Percentiles rank a stretch among this genome's conserved stretches.
Conservation (phyloP, 2,113 vertebrate genomes). For the Nothoprocta pentlandii region DNA sequence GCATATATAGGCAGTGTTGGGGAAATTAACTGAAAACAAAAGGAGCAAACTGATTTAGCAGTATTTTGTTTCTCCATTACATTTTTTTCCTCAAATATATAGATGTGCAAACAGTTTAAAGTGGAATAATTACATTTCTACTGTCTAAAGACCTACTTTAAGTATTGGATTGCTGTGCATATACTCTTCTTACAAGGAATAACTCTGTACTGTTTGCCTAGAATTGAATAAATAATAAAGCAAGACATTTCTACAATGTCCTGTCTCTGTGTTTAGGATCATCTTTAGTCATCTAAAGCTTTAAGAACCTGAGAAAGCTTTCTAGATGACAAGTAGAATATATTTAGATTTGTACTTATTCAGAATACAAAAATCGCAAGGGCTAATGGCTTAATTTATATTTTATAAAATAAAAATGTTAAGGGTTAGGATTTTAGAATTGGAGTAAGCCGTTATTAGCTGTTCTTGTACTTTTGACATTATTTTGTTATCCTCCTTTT, state of each 20-base stretch:
- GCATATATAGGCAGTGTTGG: background rate
- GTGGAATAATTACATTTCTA: background rate
- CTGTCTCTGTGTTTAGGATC: background rate
- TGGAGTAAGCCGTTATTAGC: conserved; percentile 45
- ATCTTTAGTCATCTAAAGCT: conserved; percentile 15
- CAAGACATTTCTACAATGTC: background rate
- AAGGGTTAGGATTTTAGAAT: conserved; percentile 37
- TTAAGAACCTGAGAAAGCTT: background rate
- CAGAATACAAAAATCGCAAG: conserved; percentile 12
- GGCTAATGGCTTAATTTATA: conserved; percentile 27
- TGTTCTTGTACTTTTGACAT: conserved; percentile 23
- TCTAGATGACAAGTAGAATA: background rate
- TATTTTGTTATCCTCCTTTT: conserved; percentile 38
- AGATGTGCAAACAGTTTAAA: background rate
- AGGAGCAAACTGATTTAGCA: background rate
- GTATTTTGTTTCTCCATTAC: background rate
- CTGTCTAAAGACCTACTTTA: background rate
- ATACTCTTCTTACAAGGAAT: background rate
- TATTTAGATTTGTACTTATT: conserved; percentile 23
- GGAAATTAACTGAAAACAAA: conserved; percentile 51
- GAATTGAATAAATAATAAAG: background rate
- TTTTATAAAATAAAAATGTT: conserved; percentile 37
- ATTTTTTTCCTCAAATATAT: background rate
- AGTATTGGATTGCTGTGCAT: background rate
- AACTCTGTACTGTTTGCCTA: background rate